Conservation (phyloP, 2,888 invertebrate species). For the Scaptomyza flava region DNA sequence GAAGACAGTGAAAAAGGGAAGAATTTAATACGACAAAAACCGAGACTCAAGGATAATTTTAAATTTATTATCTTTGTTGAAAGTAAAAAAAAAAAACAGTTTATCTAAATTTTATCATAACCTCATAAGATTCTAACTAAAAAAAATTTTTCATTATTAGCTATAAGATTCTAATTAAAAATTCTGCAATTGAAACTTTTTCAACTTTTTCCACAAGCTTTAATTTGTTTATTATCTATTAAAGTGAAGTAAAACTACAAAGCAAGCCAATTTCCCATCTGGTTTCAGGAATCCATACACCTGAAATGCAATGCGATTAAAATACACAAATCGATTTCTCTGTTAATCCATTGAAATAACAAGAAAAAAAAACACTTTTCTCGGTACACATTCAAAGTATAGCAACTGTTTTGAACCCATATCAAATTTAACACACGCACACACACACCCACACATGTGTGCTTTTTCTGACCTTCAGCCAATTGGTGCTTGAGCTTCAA, state of each 20-base stretch:
- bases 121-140: too few species aligned
- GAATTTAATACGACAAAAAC: too few species aligned
- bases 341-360: constrained; percentile 11
- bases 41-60: too few species aligned
- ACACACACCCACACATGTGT: background rate
- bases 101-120: too few species aligned
- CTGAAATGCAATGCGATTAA: constrained; percentile 1
- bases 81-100: too few species aligned
- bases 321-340: background rate
- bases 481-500: constrained; percentile 18
- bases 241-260: background rate
- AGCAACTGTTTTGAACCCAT: constrained; percentile 19
- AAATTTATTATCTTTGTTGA: too few species aligned
- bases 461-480: constrained; percentile 33
- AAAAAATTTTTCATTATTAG: too few species aligned
- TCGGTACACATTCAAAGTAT: background rate
- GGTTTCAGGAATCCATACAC: background rate
- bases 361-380: constrained; percentile 11
- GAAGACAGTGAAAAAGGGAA: too few species aligned
- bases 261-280: background rate
- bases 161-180: too few species aligned
- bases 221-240: background rate
- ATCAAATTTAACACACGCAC: constrained; percentile 37
- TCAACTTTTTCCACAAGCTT: background rate
- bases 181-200: background rate